Base-by-base conservation (phyloP, 2,888 invertebrate genomes). In the Ichneumon xanthorius region DNA sequence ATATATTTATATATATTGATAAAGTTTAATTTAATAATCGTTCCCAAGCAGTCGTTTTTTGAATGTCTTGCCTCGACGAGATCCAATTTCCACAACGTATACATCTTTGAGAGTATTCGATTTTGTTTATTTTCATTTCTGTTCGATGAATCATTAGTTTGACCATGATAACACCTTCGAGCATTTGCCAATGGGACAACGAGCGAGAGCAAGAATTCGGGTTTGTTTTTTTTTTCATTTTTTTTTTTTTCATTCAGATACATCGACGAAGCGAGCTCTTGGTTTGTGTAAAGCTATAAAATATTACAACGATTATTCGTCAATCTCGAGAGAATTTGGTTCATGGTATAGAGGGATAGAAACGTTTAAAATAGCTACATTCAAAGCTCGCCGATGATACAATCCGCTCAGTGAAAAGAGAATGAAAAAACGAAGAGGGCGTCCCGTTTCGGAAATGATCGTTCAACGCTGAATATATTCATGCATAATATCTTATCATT, bases 301-400 rank as follows among this genome's bases (percentile, higher is more conserved):
- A 78, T 58, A 83, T 65, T 82, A 83, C 80, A 82, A 87, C 75
- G 76, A 80, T 78, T 45, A 84, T 79, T 85, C 82, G 85, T 82
- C 81, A 86, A 87, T 87, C 85, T 84, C 84, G 82, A 87, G 79
- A 75, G 80, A 80, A 40, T 82, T 86, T 82, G 37, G 67, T 80
- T 78, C 71, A 55, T 33, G 50, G 26, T 77, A 55, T 37, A 86
- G 76, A 73, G 45, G 67, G 22, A 68, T 61, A 77, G 61, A 68
- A 81, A 80, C 30, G 48, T 70, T 71, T 61, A 82, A 77, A 16
- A 72, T 68, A 82, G 84, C 88, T 72, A 85, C 84, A 88, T 80
- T 84, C 50, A 87, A 86, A 87, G 86, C 87, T 86, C 76, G 63
- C 65, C 71, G 33, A 78, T 82, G 82, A 82, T 63, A 76, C 63